Base-by-base conservation (phyloP, 2,797 vertebrate species). In the Melanotaenia maccullochi region DNA sequence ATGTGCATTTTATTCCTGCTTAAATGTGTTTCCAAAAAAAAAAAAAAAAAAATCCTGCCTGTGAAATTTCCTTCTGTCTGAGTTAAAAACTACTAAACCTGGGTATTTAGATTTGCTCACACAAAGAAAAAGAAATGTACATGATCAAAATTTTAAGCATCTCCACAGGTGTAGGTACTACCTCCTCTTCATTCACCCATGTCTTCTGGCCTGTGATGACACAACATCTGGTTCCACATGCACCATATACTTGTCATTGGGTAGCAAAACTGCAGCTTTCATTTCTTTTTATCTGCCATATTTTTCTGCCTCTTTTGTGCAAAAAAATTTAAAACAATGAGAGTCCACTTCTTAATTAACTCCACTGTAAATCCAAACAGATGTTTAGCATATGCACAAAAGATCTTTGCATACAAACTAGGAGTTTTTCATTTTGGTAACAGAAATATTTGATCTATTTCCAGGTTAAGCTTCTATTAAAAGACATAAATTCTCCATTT, bases 181-280 rank as follows among this genome's bases (percentile, higher is more conserved):
- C 36, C 68, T 69, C 75, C 66, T 16, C 18, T 20, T 5, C 51
- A 0, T 30, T 73, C 76, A 75, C 72, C 78, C 35, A 5, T 32
- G 83, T 64, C 40, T 65, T 54, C 77, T 75, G 68, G 44, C 80
- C 75, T 79, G 2, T 62, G 72, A 86, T 84, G 73, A 71, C 60
- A 33, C 78, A 84, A 76, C 85, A 88, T 88, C 87, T 86, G 90
- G 71, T 75, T 84, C 67, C 56, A 55, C 61, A 1, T 11, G 16
- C 77, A 51, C 73, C 32, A 3, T 60, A 12, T 65, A 65, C 74
- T 83, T 63, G 65, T 73, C 71, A 75, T 71, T 32, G 71, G 40
- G 75, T 52, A 35, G 64, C 79, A 77, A 85, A 85, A 58, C 60
- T 3, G 14, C 5, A 32, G 52, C 68, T 60, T 22, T 78, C 73